Conservation (phyloP, 2,113 vertebrate genomes). For the Pogona vitticeps region DNA sequence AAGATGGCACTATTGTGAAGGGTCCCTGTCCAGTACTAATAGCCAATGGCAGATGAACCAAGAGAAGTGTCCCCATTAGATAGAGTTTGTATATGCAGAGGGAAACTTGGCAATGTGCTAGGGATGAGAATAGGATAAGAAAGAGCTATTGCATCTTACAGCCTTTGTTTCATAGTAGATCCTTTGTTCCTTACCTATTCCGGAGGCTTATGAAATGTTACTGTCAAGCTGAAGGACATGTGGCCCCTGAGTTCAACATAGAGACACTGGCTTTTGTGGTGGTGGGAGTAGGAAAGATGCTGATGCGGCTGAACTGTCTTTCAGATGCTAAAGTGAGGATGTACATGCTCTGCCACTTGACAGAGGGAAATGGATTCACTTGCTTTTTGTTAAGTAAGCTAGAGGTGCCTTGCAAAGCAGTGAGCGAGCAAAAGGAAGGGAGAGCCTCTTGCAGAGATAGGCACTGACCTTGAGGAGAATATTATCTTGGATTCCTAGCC, state of each 20-base stretch:
- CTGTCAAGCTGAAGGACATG: not conserved
- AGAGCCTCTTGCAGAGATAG: not conserved
- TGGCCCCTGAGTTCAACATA: not conserved
- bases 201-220: not conserved
- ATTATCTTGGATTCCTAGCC: not conserved
- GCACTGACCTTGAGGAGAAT: not conserved
- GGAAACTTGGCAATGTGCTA: not conserved
- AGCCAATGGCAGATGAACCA: not conserved
- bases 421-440: not conserved
- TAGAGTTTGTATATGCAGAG: not conserved
- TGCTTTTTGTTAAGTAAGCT: not conserved
- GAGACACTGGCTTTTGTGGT: not conserved
- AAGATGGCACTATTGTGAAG: not conserved
- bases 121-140: not conserved
- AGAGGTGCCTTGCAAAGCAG: not conserved
- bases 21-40: too few relatives aligned
- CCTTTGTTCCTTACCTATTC: not conserved
- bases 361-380: constrained; percentile 12
- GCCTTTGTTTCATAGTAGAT: not conserved
- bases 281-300: not conserved
- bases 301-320: not conserved
- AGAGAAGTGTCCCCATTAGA: not conserved
- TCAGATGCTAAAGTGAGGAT: not conserved
- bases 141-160: too few relatives aligned
- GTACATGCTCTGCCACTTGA: not conserved